A percentile compares a stretch with the other conserved stretches of the same genome.
Evolutionary conservation across 2,113 vertebrate genomes (phyloP).

Genomic region (Ondatra zibethicus): DNA sequence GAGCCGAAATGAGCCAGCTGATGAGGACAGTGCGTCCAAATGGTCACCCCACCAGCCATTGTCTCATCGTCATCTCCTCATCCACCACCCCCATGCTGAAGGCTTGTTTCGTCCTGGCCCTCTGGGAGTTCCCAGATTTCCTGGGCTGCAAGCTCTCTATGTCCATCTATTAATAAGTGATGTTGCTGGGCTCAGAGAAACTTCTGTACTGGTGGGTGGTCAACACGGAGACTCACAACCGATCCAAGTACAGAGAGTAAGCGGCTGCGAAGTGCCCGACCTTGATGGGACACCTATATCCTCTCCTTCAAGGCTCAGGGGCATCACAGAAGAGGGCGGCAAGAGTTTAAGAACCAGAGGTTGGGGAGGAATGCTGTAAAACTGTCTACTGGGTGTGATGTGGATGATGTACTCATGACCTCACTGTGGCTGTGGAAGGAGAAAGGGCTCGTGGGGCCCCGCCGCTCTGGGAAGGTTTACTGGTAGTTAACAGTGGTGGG

Average conservation of each 20-base stretch:
- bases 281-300: neutral
- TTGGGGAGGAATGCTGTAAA: neutral
- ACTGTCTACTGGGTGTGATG: neutral
- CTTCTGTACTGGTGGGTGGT: neutral
- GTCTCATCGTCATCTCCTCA: neutral
- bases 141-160: neutral
- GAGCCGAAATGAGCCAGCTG: conserved; percentile 39
- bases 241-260: neutral
- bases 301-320: neutral
- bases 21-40: neutral
- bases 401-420: neutral
- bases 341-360: neutral
- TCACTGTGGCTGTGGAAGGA: neutral
- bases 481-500: neutral
- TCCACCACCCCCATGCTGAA: neutral
- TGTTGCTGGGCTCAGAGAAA: neutral
- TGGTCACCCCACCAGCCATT: neutral
- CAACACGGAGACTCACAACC: neutral
- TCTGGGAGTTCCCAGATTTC: neutral
- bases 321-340: neutral
- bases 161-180: neutral
- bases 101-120: neutral
- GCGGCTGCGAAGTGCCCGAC: neutral
- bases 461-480: neutral
- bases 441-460: neutral